Percentiles rank a stretch among this genome's conserved stretches.
Conservation (phyloP, 2,113 vertebrate genomes). For the Typhlomys cinereus region DNA sequence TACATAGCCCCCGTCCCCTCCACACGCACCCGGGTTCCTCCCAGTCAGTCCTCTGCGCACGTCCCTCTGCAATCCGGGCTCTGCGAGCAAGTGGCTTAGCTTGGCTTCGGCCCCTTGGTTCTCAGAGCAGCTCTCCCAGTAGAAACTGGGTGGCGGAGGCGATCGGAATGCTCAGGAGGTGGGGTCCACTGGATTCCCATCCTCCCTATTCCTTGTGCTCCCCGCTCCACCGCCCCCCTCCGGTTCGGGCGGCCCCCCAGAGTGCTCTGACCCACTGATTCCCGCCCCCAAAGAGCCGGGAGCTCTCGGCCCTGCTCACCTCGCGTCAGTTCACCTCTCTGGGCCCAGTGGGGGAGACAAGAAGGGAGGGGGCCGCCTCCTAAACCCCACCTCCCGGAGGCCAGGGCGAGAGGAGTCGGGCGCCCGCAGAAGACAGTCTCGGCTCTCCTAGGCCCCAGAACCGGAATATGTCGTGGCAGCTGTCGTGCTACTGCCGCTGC, state of each 20-base stretch:
- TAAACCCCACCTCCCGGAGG: conserved; percentile 45
- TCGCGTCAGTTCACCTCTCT: conserved; percentile 52
- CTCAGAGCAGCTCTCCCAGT: background rate
- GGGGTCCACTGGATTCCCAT: background rate
- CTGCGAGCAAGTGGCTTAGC: background rate
- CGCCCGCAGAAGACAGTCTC: conserved; percentile 21
- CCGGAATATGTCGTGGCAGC: conserved; percentile 37
- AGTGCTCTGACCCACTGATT: background rate
- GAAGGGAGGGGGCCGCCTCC: background rate
- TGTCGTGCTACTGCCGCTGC: conserved; percentile 33
- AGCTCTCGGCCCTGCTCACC: conserved; percentile 64
- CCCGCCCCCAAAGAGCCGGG: conserved; percentile 17
- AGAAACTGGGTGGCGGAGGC: background rate
- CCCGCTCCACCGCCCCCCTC: background rate
- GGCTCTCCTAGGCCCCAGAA: conserved; percentile 39
- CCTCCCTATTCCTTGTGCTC: background rate
- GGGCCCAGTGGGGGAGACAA: background rate
- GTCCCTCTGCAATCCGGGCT: background rate
- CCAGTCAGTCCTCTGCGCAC: background rate
- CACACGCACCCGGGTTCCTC: background rate
- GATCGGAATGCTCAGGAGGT: background rate
- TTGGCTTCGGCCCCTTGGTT: background rate
- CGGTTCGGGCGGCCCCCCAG: background rate
- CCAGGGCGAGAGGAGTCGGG: conserved; percentile 9
- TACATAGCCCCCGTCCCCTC: background rate